Percentiles rank a stretch among this genome's conserved stretches.
Evolutionary conservation across 30 jellyfish, hydroid and myxozoan genomes (phyloP).

Genomic region (Mastigias papua): DNA sequence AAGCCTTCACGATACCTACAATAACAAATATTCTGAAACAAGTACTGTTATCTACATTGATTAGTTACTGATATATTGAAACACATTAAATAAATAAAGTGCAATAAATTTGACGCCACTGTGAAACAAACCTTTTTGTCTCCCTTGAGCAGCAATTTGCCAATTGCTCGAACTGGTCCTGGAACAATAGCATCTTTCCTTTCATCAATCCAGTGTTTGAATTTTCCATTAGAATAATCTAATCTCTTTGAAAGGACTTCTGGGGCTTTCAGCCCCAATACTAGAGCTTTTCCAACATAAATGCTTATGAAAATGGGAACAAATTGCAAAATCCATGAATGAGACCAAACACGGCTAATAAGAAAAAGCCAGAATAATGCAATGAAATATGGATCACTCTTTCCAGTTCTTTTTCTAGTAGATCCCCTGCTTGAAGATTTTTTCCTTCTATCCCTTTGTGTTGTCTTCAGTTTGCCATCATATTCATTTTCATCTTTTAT

Average conservation of each 20-base stretch:
- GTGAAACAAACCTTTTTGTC: conserved; percentile 75
- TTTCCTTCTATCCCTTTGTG: conserved; percentile 1
- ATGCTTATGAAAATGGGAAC: conserved; percentile 65
- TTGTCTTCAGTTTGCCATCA: neutral
- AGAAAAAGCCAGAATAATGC: conserved; percentile 87
- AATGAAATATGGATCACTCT: conserved; percentile 90
- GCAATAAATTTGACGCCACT: too few relatives aligned
- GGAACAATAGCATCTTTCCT: conserved; percentile 86
- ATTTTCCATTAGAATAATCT: neutral
- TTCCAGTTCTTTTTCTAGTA: conserved; percentile 66
- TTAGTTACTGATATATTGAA: too few relatives aligned
- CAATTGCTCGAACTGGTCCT: conserved; percentile 81
- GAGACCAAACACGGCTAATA: conserved; percentile 77
- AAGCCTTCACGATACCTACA: too few relatives aligned
- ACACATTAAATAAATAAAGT: too few relatives aligned
- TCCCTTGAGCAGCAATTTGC: conserved; percentile 69
- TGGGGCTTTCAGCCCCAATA: conserved; percentile 46
- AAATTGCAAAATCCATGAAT: conserved; percentile 71
- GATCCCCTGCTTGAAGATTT: conserved; percentile 4
- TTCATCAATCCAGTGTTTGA: conserved; percentile 62
- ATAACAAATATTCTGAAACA: too few relatives aligned
- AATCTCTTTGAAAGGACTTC: conserved; percentile 27
- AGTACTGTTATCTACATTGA: too few relatives aligned
- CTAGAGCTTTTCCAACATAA: conserved; percentile 34
- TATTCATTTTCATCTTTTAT: conserved; percentile 12